Evolutionary conservation across 2,888 invertebrate genomes (phyloP), one percentile per base, ranked within the genome.

Genomic region (Pachymerium ferrugineum): DNA sequence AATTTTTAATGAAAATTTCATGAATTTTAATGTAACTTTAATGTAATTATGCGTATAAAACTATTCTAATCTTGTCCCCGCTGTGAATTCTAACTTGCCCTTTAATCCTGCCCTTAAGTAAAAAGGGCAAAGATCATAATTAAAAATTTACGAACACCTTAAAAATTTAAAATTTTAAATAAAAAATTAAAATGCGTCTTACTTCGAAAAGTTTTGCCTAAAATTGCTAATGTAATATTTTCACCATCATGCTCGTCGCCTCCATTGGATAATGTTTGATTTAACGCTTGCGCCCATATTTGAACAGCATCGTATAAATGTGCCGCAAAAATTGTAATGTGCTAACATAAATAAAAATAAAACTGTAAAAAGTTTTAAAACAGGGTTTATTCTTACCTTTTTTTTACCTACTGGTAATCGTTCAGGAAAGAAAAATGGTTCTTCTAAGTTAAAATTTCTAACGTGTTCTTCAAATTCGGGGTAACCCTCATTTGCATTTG

Each of bases 271-370:
- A 94, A 85, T 0, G 90, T 86, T 73, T 91, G 90, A 0, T 91
- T 89, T 16, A 93, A 86, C 0, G 94, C 94, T 12, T 88, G 85
- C 0, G 94, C 94, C 84, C 94, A 95, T 73, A 95, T 87, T 81
- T 89, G 88, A 1, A 96, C 92, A 0, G 93, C 93, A 79, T 95
- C 94, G 82, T 92, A 94, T 0, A 92, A 85, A 81, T 93, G 91
- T 0, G 91, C 90, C 0, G 93, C 94, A 83, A 90, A 90, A 78
- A 91, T 90, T 0, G 91, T 90, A 0, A 92, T 90, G 90, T 93
- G 79, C 77, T 79, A 35, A 67, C 31, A 70, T 5, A 22, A 33
- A 76, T 19, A 30, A n/a, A 54, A 62, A 62, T 78, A 14, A 70
- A 70, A 29, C 67, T 3, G 19, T 10, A 62, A 28, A 2, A 62